phyloP scores from a whole-genome alignment of 2,797 vertebrate genomes.

The Sebastes melanostomus region DNA sequence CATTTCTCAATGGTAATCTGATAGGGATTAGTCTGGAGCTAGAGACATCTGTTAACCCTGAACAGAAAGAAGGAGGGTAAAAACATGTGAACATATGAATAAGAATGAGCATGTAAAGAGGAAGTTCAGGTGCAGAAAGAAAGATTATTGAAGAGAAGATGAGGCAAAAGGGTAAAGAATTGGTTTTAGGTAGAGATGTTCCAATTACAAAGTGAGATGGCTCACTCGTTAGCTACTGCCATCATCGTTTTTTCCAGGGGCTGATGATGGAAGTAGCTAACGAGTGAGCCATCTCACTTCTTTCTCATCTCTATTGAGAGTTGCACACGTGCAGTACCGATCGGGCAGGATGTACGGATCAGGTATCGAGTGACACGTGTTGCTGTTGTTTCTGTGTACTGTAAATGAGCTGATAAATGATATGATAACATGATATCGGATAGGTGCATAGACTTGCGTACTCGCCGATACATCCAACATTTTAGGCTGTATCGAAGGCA shows the following conservation, averaged over 20 bases:
- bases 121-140: not conserved
- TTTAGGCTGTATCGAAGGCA: not conserved
- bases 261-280: not conserved
- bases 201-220: not conserved
- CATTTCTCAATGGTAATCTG: conserved; percentile 62
- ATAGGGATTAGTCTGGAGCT: conserved; percentile 57
- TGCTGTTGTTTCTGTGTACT: not conserved
- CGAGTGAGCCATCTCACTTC: not conserved
- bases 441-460: not conserved
- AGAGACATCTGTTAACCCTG: conserved; percentile 52
- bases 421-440: not conserved
- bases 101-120: not conserved
- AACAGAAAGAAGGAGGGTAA: conserved; percentile 6
- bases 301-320: not conserved
- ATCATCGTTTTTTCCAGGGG: no score
- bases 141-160: not conserved
- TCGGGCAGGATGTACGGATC: not conserved
- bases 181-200: not conserved
- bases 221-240: no score
- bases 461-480: not conserved
- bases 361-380: not conserved
- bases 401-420: not conserved
- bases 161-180: not conserved
- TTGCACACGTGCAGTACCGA: not conserved
- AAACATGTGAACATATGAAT: not conserved